These are phyloP conservation scores for Blastobasis lacticolella DNA, from an alignment of 2,888 invertebrate genomes.

Conservation along the genomic window DNA sequence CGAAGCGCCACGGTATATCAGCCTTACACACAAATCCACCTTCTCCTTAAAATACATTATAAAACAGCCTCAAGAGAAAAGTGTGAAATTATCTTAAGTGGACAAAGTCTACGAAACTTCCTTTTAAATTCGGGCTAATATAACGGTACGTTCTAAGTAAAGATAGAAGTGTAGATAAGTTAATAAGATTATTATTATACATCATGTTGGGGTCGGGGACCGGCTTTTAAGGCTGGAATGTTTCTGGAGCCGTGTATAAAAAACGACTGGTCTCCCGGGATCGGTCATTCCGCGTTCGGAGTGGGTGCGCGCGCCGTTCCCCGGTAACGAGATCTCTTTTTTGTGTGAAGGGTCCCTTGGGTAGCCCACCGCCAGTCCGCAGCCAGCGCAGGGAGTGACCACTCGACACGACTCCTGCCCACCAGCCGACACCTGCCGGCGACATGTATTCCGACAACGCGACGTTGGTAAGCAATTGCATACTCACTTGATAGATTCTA, in stretches of 20 bases:
- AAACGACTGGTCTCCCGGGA: slow-evolving; percentile 62
- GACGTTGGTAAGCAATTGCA: too few species aligned
- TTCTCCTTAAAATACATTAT: slow-evolving; percentile 34
- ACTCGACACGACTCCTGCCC: neutral
- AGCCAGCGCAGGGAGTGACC: slow-evolving; percentile 22
- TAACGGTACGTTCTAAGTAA: slow-evolving; percentile 70
- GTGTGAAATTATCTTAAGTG: slow-evolving; percentile 71
- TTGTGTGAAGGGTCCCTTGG: slow-evolving; percentile 32
- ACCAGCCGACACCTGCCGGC: too few species aligned
- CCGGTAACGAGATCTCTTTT: slow-evolving; percentile 33
- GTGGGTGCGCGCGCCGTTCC: slow-evolving; percentile 60
- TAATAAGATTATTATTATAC: slow-evolving; percentile 72
- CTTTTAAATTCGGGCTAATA: slow-evolving; percentile 58
- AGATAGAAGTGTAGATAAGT: slow-evolving; percentile 70
- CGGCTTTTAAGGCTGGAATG: slow-evolving; percentile 69
- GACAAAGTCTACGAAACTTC: slow-evolving; percentile 51
- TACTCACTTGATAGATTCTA: too few species aligned
- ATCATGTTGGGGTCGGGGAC: slow-evolving; percentile 59
- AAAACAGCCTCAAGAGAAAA: slow-evolving; percentile 54
- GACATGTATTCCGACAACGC: too few species aligned
- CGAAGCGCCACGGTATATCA: too few species aligned
- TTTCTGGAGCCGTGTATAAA: slow-evolving; percentile 69
- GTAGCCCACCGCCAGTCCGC: slow-evolving; percentile 33
- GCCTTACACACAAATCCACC: slow-evolving; percentile 17
- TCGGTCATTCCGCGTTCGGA: slow-evolving; percentile 63